Evolutionary conservation across 2,113 vertebrate genomes (phyloP).

Genomic region (Ibidorhyncha struthersii): DNA sequence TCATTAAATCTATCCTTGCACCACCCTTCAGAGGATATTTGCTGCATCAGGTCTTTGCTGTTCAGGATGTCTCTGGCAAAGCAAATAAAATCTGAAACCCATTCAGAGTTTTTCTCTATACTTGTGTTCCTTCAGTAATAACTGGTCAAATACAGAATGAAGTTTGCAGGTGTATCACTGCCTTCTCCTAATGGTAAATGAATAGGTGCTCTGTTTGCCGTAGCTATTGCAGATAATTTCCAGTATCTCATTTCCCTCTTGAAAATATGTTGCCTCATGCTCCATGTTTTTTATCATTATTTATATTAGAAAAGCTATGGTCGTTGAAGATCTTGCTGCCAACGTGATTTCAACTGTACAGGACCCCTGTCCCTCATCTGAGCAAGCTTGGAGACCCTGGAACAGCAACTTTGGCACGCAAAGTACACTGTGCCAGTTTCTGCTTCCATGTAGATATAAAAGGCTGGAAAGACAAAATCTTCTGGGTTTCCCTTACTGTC

Average conservation of each 20-base stretch:
- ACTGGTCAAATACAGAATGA: neutral
- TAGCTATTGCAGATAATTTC: neutral
- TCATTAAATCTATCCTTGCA: neutral
- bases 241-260: neutral
- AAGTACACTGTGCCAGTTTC: neutral
- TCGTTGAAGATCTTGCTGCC: neutral
- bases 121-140: neutral
- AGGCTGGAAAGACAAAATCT: neutral
- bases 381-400: neutral
- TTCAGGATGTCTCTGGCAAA: neutral
- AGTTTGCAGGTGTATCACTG: neutral
- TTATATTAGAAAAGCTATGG: neutral
- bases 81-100: neutral
- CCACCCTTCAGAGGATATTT: neutral
- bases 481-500: neutral
- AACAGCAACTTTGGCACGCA: neutral
- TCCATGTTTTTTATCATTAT: neutral
- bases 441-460: neutral
- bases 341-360: neutral
- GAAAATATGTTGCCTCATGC: neutral
- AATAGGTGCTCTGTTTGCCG: neutral
- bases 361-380: neutral
- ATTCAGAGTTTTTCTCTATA: neutral
- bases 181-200: neutral
- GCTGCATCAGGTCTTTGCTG: neutral